A percentile compares a stretch with the other conserved stretches of the same genome.
These are phyloP conservation scores for Sylvilagus floridanus DNA, from an alignment of 2,797 vertebrate species.

Conservation along the genomic window DNA sequence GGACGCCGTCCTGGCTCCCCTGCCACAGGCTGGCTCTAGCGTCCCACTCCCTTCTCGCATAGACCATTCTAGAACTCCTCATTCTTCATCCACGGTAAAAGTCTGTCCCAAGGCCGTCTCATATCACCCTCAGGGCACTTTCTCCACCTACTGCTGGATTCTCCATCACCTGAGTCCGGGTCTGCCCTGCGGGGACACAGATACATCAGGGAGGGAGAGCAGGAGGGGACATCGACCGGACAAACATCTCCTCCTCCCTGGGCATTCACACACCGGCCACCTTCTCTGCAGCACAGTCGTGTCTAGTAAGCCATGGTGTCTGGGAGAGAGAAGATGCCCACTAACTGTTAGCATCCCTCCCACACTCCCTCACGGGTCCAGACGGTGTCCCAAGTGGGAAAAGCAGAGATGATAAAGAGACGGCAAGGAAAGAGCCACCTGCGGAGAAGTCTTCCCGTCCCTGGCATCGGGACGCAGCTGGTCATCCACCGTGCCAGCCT, in stretches of 20 bases:
- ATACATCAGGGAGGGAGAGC: too few relatives aligned
- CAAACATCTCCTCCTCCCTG: rapidly evolving
- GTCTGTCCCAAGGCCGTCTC: too few relatives aligned
- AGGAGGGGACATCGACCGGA: neutral
- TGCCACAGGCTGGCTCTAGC: neutral
- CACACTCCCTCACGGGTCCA: too few relatives aligned
- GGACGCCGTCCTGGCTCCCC: rapidly evolving
- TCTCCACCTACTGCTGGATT: neutral
- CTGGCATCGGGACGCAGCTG: neutral
- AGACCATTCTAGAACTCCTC: neutral
- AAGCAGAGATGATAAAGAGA: neutral
- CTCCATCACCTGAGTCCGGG: neutral
- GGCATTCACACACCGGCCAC: rapidly evolving
- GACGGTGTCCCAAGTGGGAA: neutral
- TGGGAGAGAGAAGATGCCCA: rapidly evolving
- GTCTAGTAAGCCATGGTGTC: rapidly evolving
- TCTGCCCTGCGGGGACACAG: rapidly evolving
- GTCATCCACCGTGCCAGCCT: neutral
- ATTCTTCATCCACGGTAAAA: rapidly evolving
- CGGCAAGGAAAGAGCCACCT: neutral
- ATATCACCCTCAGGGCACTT: neutral
- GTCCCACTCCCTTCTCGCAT: rapidly evolving
- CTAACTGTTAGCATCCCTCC: neutral
- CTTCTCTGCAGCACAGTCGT: rapidly evolving
- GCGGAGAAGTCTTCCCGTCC: rapidly evolving